Conservation (phyloP, 2,797 vertebrate species). For the Spinibarbus caldwelli region DNA sequence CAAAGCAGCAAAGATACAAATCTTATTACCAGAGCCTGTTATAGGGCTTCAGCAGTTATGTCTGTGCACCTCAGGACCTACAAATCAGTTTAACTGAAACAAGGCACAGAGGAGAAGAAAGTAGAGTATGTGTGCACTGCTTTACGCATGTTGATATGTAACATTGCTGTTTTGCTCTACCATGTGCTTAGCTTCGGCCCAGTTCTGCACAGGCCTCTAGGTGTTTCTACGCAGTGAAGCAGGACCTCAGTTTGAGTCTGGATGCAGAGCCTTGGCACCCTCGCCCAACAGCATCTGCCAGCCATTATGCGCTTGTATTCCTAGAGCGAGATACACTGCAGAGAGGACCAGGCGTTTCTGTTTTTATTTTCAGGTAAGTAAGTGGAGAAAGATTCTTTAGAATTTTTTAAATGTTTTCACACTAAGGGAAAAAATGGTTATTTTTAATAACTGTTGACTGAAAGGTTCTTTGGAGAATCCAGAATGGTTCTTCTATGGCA, state of each 20-base stretch:
- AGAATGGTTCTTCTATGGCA: background rate
- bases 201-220: constrained; percentile 34
- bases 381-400: background rate
- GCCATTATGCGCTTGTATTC: constrained; percentile 70
- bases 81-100: constrained; percentile 20
- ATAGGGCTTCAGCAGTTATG: background rate
- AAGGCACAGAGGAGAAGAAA: constrained; percentile 33
- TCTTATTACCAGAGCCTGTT: constrained; percentile 16
- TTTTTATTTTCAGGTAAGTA: constrained; percentile 24
- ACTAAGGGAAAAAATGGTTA: too few relatives aligned
- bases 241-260: constrained; percentile 40
- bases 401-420: background rate
- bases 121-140: background rate
- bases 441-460: background rate
- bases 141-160: constrained; percentile 31
- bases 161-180: constrained; percentile 30
- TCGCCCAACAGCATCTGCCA: constrained; percentile 67
- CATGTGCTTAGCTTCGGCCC: constrained; percentile 39
- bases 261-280: constrained; percentile 59
- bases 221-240: constrained; percentile 40
- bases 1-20: background rate
- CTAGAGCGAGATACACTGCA: constrained; percentile 70
- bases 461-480: background rate
- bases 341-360: constrained; percentile 10
- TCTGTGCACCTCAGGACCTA: constrained; percentile 2